Percentiles rank a stretch among this genome's conserved stretches.
Conservation (phyloP, 2,797 vertebrate species). For the Ciconia nigra region DNA sequence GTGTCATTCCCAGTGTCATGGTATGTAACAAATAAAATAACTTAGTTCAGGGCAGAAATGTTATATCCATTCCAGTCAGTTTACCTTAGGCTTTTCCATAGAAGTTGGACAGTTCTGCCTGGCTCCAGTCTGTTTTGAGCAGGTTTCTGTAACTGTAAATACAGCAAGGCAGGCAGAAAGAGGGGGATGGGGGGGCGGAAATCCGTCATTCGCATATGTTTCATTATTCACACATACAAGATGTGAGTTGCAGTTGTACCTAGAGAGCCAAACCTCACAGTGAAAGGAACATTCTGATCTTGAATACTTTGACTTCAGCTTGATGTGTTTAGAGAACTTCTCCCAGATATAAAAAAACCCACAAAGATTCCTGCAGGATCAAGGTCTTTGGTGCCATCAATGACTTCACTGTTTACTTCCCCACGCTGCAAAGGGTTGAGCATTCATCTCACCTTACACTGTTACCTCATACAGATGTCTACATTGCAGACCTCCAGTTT, state of each 20-base stretch:
- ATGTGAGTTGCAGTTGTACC: not conserved
- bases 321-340: not conserved
- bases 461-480: not conserved
- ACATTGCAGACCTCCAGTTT: not conserved
- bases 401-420: not conserved
- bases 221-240: not conserved
- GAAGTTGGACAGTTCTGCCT: conserved; percentile 54
- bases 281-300: not conserved
- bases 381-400: not conserved
- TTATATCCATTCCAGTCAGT: not conserved
- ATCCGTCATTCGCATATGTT: not conserved
- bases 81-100: conserved; percentile 79
- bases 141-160: conserved; percentile 64
- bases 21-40: not conserved
- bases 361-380: not conserved
- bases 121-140: conserved; percentile 65
- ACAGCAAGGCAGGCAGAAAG: not conserved
- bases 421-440: not conserved
- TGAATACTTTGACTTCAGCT: not conserved
- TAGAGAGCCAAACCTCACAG: not conserved
- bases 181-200: not conserved
- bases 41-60: not conserved
- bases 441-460: not conserved
- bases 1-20: not conserved
- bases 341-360: not conserved